Evolutionary conservation across 2,113 vertebrate genomes (phyloP), one percentile per base, ranked within the genome.

Genomic region (Antechinus stuartii): DNA sequence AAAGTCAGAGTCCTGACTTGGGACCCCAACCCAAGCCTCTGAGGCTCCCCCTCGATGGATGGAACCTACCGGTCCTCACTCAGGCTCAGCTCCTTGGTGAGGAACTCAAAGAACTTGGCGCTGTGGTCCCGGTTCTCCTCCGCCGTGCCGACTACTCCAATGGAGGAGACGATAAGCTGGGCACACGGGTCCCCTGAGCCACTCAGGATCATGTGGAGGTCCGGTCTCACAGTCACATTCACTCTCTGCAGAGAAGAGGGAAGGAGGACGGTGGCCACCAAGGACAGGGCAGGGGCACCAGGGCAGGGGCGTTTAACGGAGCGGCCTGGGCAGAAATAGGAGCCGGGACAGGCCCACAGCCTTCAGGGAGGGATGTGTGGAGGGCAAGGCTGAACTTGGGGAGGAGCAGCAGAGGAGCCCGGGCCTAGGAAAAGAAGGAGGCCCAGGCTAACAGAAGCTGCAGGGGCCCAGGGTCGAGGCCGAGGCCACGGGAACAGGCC

Each of bases 111-210:
- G 96, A 99, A 98, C 91, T 99, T 98, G 26, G 99, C 98, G 24
- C 99, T 99, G 98, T 99, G 99, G 55, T 95, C 97, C 95, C 98
- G 98, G 98, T 99, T 99, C 97, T 99, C 98, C 96, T 99, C 99
- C 0, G 99, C 99, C 0, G 99, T 99, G 97, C 99, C 99, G 27
- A 99, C 99, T 95, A 99, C 99, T 0, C 98, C 99, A 2, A 99
- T 98, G 49, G 99, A 99, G 0, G 99, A 99, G 91, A 99, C 98
- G 0, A 97, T 3, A n/a, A 99, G 97, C 61, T 99, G 98, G 0
- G 99, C 99, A 11, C 99, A 99, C 0, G 99, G 99, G 7, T 99
- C 98, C 26, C 97, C 96, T 3, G 99, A 99, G 56, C 99, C 99
- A 0, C 97, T 97, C 30, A 99, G 55, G 54, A 98, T 90, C 99